phyloP scores from a whole-genome alignment of 2,797 vertebrate species.

The Amblyraja radiata region DNA sequence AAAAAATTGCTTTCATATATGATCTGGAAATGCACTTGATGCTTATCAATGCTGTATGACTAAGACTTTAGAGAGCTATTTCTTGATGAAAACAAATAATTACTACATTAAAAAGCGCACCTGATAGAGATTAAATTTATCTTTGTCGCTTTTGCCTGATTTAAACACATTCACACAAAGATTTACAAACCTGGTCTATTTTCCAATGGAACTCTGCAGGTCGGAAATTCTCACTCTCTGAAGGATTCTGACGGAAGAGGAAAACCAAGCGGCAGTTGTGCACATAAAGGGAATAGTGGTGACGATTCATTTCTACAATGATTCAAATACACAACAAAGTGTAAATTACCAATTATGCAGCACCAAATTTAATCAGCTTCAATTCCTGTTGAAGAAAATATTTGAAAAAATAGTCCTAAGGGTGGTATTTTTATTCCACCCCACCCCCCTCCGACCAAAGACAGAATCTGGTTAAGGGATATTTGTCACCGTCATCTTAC shows the following conservation, averaged over 20 bases:
- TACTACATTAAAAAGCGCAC: not conserved
- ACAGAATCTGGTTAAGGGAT: not conserved
- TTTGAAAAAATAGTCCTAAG: not conserved
- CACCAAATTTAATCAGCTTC: not conserved
- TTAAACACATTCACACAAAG: not conserved
- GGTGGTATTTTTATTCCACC: too few species aligned
- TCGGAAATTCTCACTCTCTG: slow-evolving; percentile 75
- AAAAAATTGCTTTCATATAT: not conserved
- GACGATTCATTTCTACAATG: slow-evolving; percentile 86
- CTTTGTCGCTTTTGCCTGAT: not conserved
- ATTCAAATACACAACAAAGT: not conserved
- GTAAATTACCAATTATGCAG: not conserved
- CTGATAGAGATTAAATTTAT: too few species aligned
- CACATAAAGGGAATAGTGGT: slow-evolving; percentile 84
- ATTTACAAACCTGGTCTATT: slow-evolving; percentile 71
- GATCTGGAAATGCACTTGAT: not conserved
- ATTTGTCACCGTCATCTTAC: not conserved
- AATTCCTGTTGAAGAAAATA: not conserved
- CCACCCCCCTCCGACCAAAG: not conserved
- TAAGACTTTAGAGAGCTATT: not conserved
- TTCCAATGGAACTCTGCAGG: slow-evolving; percentile 98
- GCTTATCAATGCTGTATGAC: not conserved
- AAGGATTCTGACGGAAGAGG: slow-evolving; percentile 85
- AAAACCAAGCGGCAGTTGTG: slow-evolving; percentile 88
- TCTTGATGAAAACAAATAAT: not conserved